These are phyloP conservation scores for Agrotis puta DNA, from an alignment of 2,888 invertebrate genomes.

Conservation along the genomic window DNA sequence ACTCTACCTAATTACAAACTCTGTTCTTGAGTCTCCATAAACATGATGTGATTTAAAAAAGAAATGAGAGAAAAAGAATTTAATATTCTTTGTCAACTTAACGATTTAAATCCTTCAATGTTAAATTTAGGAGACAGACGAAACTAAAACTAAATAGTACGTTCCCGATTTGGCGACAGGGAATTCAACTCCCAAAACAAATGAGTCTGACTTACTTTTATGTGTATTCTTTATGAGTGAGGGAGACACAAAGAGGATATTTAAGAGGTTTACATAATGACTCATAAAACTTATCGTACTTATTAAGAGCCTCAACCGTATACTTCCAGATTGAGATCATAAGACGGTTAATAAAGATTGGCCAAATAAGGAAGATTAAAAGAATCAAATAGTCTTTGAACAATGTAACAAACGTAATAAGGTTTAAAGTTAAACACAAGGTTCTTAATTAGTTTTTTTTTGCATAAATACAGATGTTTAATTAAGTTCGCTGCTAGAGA, in stretches of 20 bases:
- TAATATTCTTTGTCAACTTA: no score
- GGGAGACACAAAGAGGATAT: constrained; percentile 29
- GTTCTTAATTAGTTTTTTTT: background rate
- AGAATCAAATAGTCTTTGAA: background rate
- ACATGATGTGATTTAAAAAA: no score
- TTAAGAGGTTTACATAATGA: constrained; percentile 34
- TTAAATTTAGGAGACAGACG: background rate
- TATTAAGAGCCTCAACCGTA: constrained; percentile 31
- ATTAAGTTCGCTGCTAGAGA: no score
- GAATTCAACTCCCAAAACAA: constrained; percentile 27
- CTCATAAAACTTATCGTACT: constrained; percentile 46
- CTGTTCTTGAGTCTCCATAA: no score
- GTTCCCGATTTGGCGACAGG: constrained; percentile 13
- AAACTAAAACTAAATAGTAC: constrained; percentile 13
- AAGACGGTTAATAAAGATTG: constrained; percentile 33
- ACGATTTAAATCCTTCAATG: background rate
- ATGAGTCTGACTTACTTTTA: constrained; percentile 13
- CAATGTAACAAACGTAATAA: background rate
- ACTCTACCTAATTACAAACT: no score
- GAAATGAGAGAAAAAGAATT: background rate
- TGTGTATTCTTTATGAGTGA: constrained; percentile 2
- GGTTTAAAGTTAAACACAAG: background rate
- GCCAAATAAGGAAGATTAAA: constrained; percentile 23
- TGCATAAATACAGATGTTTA: no score
- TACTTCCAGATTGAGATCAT: constrained; percentile 41